Evolutionary conservation across 1,140 invertebrate species (phyloP), one percentile per base, ranked within the genome.

Genomic region (Drosophila gunungcola): DNA sequence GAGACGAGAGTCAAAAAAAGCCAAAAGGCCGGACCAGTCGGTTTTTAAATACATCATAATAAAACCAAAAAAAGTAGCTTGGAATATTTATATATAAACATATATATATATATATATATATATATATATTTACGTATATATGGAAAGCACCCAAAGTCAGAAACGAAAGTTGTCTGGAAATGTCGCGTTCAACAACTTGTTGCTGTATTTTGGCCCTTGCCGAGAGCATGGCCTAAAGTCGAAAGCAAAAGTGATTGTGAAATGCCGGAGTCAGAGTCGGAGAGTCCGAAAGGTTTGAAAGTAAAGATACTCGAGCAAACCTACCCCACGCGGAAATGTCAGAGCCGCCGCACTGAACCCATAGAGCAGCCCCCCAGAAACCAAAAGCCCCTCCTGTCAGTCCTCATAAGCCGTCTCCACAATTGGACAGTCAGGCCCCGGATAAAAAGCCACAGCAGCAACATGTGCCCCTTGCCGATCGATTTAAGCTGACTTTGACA

Each of bases 201-300:
- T 88, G 73, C 36, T 38, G 57, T 38, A 39, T 39, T 43, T 77
- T 67, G 56, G 83, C 70, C 75, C 65, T 88, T 88, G 77, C 73
- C 39, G 55, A 51, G 38, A 79, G 61, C 74, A 73, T 42, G 70
- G 64, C 73, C 49, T 56, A 52, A 78, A 88, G 78, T 88, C 86
- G 85, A 89, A 89, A 89, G 84, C 84, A 89, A 89, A 89, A 89
- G 84, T 89, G 84, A 89, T 89, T 89, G 84, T 89, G 80, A 79
- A 75, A 82, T 69, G 64, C 48, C 51, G 53, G 36, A 55, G 52
- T 29, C 39, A 49, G 42, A 65, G 48, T 64, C 53, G 9, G 10
- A 27, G 1, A 39, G 58, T 61, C 58, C 64, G 65, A 82, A 81
- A 82, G 83, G 83, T 83, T 72, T 78, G 82, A 86, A 86, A 86